A percentile compares a stretch with the other conserved stretches of the same genome.
phyloP scores from a whole-genome alignment of 2,113 vertebrate genomes.

The Trichechus manatus region DNA sequence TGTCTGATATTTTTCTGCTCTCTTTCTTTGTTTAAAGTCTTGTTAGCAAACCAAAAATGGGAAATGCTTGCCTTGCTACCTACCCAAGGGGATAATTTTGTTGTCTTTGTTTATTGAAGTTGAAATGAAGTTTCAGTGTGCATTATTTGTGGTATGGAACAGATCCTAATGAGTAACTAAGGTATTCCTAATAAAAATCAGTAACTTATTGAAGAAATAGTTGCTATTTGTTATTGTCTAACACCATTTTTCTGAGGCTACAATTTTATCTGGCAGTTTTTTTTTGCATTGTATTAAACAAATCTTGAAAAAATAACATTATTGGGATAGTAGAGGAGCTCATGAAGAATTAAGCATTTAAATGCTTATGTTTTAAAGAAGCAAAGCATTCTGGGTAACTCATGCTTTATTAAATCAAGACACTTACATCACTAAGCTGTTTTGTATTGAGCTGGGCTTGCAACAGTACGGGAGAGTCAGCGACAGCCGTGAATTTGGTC shows the following conservation, averaged over 20 bases:
- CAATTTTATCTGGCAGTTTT: not conserved
- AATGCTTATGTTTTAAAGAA: not conserved
- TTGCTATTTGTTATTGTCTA: not conserved
- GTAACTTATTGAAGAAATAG: not conserved
- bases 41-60: not conserved
- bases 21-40: not conserved
- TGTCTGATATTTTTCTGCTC: not conserved
- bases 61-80: not conserved
- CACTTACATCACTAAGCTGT: conserved; percentile 97
- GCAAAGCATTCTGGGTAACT: not conserved
- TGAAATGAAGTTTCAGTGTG: not conserved
- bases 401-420: not conserved
- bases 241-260: not conserved
- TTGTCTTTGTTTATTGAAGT: not conserved
- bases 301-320: conserved; percentile 10
- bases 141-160: not conserved
- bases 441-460: conserved; percentile 97
- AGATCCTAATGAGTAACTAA: conserved; percentile 11
- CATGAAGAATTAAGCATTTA: not conserved
- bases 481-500: conserved; percentile 96
- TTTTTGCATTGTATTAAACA: not conserved
- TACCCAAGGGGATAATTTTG: not conserved
- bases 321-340: not conserved
- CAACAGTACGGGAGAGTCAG: conserved; percentile 92
- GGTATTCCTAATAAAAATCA: not conserved